Conservation (phyloP, 2,113 vertebrate genomes). For the Tylochromis polylepis region DNA sequence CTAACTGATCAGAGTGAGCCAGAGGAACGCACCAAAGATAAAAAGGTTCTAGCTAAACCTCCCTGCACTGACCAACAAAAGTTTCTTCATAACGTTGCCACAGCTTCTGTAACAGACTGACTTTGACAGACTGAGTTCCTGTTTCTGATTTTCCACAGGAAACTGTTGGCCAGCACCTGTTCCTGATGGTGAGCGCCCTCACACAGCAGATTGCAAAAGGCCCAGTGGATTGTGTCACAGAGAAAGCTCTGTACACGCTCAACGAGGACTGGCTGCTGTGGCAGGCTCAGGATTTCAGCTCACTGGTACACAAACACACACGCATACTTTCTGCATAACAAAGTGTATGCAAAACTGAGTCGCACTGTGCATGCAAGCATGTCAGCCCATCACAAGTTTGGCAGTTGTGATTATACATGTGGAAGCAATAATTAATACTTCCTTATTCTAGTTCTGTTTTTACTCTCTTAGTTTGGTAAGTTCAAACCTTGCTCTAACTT, state of each 20-base stretch:
- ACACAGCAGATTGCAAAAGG: slow-evolving; percentile 90
- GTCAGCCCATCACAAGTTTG: background rate
- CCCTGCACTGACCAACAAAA: background rate
- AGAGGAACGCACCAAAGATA: background rate
- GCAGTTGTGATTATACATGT: background rate
- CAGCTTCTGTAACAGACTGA: background rate
- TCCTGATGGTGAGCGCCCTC: slow-evolving; percentile 85
- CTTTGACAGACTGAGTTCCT: background rate
- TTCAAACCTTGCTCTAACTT: background rate
- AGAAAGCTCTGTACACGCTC: slow-evolving; percentile 91
- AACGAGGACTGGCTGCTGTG: slow-evolving; percentile 96
- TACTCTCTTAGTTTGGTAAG: background rate
- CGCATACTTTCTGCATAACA: background rate
- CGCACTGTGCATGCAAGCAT: background rate
- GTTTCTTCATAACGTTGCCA: background rate
- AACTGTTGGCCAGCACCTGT: slow-evolving; percentile 88
- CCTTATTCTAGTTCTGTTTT: background rate
- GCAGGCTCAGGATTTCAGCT: slow-evolving; percentile 87
- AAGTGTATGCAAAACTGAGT: background rate
- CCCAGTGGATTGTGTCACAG: slow-evolving; percentile 88
- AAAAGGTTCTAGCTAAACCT: background rate
- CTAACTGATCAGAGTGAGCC: background rate
- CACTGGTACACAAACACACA: slow-evolving; percentile 76
- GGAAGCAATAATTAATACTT: background rate
- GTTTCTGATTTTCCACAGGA: slow-evolving; percentile 71